Conservation (phyloP, 2,113 vertebrate species). For the Peromyscus maniculatus region DNA sequence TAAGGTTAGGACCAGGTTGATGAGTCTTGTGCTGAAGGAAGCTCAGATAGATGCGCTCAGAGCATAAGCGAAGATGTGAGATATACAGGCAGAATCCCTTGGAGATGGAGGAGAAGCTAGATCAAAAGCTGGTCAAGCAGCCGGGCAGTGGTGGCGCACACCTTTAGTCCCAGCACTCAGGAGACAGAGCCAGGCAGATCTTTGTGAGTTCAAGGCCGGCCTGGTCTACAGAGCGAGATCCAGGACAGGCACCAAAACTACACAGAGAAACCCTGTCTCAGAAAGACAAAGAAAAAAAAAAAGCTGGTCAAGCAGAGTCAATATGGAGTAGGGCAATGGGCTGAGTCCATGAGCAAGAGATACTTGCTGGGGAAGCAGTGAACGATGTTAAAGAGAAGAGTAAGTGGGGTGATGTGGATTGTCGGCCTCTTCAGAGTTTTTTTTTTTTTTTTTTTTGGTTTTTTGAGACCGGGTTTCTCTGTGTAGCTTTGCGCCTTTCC, state of each 20-base stretch:
- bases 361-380: background rate
- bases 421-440: no score
- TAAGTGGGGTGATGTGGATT: background rate
- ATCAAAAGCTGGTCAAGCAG: background rate
- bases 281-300: background rate
- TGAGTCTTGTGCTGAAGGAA: background rate
- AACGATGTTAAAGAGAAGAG: background rate
- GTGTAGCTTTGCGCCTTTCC: no score
- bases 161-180: no score
- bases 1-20: background rate
- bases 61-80: background rate
- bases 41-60: background rate
- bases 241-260: no score
- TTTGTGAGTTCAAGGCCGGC: no score
- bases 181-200: no score
- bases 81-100: background rate
- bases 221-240: no score
- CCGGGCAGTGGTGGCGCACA: no score
- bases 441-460: no score
- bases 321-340: no score
- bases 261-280: no score
- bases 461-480: no score
- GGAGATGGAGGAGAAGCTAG: background rate
- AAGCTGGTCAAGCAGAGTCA: background rate
- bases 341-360: background rate